Evolutionary conservation across 2,113 vertebrate genomes (phyloP).

Genomic region (Propithecus coquereli): DNA sequence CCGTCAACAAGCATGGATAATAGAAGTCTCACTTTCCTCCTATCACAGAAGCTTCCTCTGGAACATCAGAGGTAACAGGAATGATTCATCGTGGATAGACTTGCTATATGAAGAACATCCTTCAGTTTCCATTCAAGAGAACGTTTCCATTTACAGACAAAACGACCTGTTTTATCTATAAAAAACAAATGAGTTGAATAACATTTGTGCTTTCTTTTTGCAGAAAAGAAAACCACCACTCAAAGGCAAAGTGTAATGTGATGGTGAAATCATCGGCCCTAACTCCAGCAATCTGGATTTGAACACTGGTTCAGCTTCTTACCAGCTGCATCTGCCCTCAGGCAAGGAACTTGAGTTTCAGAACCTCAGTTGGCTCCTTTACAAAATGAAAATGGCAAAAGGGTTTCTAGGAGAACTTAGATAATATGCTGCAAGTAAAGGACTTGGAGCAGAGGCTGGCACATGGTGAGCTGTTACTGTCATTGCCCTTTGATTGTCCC

Average conservation of each 20-base stretch:
- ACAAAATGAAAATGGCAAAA: background rate
- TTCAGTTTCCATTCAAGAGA: conserved; percentile 33
- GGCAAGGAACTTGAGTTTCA: background rate
- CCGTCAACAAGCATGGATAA: background rate
- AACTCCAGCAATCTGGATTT: background rate
- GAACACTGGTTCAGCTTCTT: background rate
- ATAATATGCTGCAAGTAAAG: background rate
- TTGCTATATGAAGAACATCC: background rate
- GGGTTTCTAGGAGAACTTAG: background rate
- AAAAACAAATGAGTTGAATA: background rate
- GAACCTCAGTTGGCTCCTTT: background rate
- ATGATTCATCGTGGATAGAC: background rate
- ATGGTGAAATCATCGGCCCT: background rate
- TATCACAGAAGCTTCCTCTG: background rate
- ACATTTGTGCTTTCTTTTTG: background rate
- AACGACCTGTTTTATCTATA: background rate
- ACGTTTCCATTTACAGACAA: conserved; percentile 1
- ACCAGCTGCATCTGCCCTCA: background rate
- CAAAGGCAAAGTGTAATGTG: background rate
- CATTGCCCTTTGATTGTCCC: background rate
- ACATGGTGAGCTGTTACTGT: background rate
- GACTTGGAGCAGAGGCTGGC: background rate
- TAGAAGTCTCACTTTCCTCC: background rate
- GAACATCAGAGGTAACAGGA: background rate
- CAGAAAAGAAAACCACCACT: background rate